A percentile compares a stretch with the other conserved stretches of the same genome.
These are phyloP conservation scores for Sialis lutaria DNA, from an alignment of 2,888 invertebrate species.

Conservation along the genomic window DNA sequence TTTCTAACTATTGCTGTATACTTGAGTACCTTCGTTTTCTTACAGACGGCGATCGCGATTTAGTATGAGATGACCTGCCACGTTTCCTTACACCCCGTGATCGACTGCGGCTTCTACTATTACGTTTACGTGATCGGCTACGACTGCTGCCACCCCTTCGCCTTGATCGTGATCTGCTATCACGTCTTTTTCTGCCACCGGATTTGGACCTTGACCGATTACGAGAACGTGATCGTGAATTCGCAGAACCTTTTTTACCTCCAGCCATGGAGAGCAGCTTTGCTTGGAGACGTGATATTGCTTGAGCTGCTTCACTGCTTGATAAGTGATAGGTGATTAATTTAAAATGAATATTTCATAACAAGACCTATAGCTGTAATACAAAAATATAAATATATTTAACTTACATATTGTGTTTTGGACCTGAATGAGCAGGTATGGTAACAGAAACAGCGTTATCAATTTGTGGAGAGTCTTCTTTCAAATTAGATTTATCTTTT, in stretches of 20 bases:
- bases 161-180: constrained; percentile 2
- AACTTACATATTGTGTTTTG: constrained; percentile 14
- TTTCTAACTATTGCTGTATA: too few species aligned
- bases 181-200: constrained; percentile 12
- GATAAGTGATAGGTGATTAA: neutral
- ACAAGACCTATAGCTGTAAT: constrained; percentile 1
- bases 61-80: constrained; percentile 12
- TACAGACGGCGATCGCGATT: constrained; percentile 9
- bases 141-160: neutral
- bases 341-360: neutral
- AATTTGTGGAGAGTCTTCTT: constrained; percentile 21
- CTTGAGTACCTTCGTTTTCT: too few species aligned
- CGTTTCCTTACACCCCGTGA: neutral
- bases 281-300: constrained; percentile 40
- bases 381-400: neutral
- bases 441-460: constrained; percentile 22
- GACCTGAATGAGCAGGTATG: constrained; percentile 15
- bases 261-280: constrained; percentile 43
- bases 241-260: constrained; percentile 19
- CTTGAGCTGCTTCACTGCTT: constrained; percentile 26
- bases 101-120: neutral
- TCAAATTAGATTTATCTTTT: constrained; percentile 18
- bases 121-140: neutral
- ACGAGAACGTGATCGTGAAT: constrained; percentile 15
- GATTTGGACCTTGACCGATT: constrained; percentile 21